phyloP scores from a whole-genome alignment of 2,797 vertebrate species.

The Pseudochromis fuscus region DNA sequence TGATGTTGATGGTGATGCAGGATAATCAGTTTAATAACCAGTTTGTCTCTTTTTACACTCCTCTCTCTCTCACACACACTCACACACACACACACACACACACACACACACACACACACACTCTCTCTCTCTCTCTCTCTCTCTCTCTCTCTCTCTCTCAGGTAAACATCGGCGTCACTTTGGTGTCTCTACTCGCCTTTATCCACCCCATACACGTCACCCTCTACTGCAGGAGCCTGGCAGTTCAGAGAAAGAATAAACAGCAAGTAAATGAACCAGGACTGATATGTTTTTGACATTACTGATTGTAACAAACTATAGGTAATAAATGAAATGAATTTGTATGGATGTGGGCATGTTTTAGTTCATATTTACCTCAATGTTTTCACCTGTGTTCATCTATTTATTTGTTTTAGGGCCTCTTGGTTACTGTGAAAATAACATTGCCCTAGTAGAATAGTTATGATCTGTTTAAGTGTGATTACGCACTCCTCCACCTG shows the following conservation, averaged over 20 bases:
- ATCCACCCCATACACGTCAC: constrained; percentile 25
- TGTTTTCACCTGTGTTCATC: no score
- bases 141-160: not conserved
- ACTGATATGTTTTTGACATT: not conserved
- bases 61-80: not conserved
- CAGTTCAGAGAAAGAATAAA: not conserved
- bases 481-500: not conserved
- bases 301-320: no score
- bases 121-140: not conserved
- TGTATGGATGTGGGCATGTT: not conserved
- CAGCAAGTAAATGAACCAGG: not conserved
- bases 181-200: constrained; percentile 33
- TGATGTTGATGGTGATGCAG: no score
- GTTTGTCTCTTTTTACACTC: not conserved
- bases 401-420: no score
- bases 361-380: no score
- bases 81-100: no score
- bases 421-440: no score
- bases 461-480: not conserved
- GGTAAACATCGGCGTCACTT: constrained; percentile 2
- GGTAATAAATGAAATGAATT: not conserved
- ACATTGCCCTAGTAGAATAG: not conserved
- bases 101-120: no score
- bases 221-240: constrained; percentile 25
- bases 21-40: not conserved